Evolutionary conservation across 2,113 vertebrate genomes (phyloP).

Genomic region (Sinocyclocheilus anshuiensis): DNA sequence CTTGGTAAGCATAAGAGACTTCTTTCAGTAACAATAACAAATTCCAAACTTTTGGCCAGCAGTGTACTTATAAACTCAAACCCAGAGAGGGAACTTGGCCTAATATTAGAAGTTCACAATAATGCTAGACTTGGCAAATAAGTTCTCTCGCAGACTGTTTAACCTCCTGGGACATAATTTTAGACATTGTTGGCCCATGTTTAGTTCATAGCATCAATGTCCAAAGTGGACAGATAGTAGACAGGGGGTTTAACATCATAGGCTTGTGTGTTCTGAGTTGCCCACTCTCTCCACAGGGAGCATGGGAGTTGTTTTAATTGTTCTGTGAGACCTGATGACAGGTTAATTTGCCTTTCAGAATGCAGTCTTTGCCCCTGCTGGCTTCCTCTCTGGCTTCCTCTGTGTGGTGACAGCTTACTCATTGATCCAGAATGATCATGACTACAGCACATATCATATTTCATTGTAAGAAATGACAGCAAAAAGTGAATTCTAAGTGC

Average conservation of each 20-base stretch:
- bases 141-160: background rate
- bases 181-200: background rate
- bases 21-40: background rate
- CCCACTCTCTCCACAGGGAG: slow-evolving; percentile 23
- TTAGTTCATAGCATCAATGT: slow-evolving; percentile 4
- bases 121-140: background rate
- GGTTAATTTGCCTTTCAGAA: slow-evolving; percentile 56
- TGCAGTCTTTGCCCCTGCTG: slow-evolving; percentile 42
- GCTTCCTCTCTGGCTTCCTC: slow-evolving; percentile 30
- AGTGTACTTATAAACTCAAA: background rate
- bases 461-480: slow-evolving; percentile 38
- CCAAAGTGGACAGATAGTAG: slow-evolving; percentile 24
- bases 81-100: background rate
- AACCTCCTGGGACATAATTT: background rate
- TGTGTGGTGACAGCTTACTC: slow-evolving; percentile 45
- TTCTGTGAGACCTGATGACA: slow-evolving; percentile 47
- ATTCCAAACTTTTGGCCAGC: background rate
- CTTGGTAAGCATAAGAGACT: background rate
- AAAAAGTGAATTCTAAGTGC: slow-evolving; percentile 16
- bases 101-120: background rate
- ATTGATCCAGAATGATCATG: slow-evolving; percentile 45
- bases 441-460: slow-evolving; percentile 40
- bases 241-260: slow-evolving; percentile 43
- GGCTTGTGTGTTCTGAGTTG: slow-evolving; percentile 27
- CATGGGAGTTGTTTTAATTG: slow-evolving; percentile 52